Conservation (phyloP, 2,797 vertebrate genomes). For the Peromyscus melanophrys region DNA sequence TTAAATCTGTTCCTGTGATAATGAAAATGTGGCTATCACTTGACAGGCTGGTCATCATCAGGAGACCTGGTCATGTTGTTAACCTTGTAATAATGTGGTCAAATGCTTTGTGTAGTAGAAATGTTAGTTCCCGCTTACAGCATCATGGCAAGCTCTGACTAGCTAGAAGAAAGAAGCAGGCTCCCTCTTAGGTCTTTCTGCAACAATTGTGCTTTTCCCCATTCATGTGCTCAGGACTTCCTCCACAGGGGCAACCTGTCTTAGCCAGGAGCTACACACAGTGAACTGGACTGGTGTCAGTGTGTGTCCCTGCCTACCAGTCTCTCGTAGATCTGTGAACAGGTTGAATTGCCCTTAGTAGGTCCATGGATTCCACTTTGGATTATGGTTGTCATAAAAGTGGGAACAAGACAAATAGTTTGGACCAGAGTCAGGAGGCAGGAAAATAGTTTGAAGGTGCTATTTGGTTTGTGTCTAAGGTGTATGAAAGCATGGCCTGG, state of each 20-base stretch:
- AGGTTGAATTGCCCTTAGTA: not conserved
- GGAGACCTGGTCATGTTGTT: not conserved
- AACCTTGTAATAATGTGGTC: not conserved
- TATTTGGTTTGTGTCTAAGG: not conserved
- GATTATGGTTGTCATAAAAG: not conserved
- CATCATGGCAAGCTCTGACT: not conserved
- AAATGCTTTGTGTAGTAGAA: not conserved
- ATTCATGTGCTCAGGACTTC: not conserved
- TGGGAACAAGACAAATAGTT: not conserved
- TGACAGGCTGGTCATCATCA: not conserved
- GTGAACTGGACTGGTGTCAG: not conserved
- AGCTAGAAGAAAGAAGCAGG: not conserved
- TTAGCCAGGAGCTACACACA: fast-evolving
- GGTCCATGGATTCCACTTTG: not conserved
- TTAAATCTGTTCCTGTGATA: not conserved
- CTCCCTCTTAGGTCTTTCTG: conserved; percentile 49
- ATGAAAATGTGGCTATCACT: not conserved
- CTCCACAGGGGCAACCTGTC: no score
- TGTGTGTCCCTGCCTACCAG: fast-evolving
- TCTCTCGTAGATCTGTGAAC: not conserved
- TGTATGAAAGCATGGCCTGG: not conserved
- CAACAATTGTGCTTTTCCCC: not conserved
- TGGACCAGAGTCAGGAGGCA: not conserved
- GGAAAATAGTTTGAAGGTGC: not conserved
- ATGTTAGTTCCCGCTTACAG: not conserved